phyloP scores from a whole-genome alignment of 1,140 invertebrate species.

The Aphidius ervi region DNA sequence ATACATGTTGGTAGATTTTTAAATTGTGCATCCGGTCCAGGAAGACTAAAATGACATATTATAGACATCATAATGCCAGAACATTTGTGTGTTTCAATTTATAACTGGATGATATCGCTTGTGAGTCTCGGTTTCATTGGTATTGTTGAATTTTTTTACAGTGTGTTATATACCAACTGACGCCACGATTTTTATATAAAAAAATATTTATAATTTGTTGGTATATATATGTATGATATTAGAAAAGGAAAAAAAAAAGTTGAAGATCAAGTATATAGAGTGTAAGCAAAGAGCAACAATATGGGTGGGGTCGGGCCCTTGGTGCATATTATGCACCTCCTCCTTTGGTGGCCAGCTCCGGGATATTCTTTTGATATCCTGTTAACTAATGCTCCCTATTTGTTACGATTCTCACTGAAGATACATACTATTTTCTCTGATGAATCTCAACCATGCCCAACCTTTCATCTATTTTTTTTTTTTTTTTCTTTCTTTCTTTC shows the following conservation, averaged over 20 bases:
- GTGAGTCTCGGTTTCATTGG: conserved; percentile 49
- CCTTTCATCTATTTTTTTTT: too few relatives aligned
- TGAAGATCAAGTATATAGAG: neutral
- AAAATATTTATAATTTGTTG: too few relatives aligned
- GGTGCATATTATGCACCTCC: conserved; percentile 22
- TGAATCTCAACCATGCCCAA: too few relatives aligned
- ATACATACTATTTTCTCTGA: conserved; percentile 30
- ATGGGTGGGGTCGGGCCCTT: conserved; percentile 43
- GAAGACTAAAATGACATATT: conserved; percentile 49
- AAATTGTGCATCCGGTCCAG: conserved; percentile 4
- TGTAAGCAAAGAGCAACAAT: conserved; percentile 13
- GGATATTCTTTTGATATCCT: conserved; percentile 55
- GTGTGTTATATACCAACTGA: conserved; percentile 31
- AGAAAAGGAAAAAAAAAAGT: neutral
- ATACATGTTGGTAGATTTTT: too few relatives aligned
- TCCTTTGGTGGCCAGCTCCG: conserved; percentile 48
- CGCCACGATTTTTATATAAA: neutral
- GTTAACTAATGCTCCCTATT: conserved; percentile 54
- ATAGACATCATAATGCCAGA: conserved; percentile 55
- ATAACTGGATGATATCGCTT: conserved; percentile 53
- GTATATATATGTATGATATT: neutral
- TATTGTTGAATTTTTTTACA: conserved; percentile 32
- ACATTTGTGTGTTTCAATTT: conserved; percentile 53
- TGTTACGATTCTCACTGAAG: conserved; percentile 44
- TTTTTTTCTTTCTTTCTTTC: too few relatives aligned